Evolutionary conservation across 2,113 vertebrate genomes (phyloP).

Genomic region (Stigmatopora nigra): DNA sequence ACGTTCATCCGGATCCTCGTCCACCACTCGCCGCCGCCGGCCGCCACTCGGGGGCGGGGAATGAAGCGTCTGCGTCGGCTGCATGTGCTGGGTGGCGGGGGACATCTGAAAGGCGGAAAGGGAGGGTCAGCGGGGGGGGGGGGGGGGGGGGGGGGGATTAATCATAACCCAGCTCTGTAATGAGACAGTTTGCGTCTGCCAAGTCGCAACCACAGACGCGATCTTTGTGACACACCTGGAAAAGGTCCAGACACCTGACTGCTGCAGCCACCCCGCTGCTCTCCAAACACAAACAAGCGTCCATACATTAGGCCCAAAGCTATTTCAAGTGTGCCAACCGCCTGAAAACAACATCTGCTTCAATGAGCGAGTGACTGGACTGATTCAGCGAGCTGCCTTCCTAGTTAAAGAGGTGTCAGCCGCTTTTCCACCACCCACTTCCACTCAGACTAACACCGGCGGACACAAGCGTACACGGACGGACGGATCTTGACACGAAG

Average conservation of each 20-base stretch:
- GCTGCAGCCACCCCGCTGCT: constrained; percentile 13
- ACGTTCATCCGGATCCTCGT: constrained; percentile 95
- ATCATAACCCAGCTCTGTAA: constrained; percentile 24
- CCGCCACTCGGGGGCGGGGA: constrained; percentile 85
- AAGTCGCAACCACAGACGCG: constrained; percentile 16
- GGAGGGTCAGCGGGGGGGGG: neutral
- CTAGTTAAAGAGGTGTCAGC: constrained; percentile 71
- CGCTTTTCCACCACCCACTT: constrained; percentile 68
- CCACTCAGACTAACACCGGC: constrained; percentile 57
- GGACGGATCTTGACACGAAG: constrained; percentile 62
- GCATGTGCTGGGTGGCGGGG: constrained; percentile 94
- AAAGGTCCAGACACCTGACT: constrained; percentile 51
- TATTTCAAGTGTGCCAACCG: constrained; percentile 54
- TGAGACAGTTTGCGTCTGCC: constrained; percentile 17
- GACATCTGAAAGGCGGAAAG: constrained; percentile 76
- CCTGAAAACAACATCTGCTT: constrained; percentile 67
- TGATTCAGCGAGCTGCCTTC: constrained; percentile 62
- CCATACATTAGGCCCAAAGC: constrained; percentile 48
- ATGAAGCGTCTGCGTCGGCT: constrained; percentile 92
- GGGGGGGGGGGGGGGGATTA: neutral
- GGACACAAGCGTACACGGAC: constrained; percentile 40
- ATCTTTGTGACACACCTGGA: constrained; percentile 35
- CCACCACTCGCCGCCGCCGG: constrained; percentile 87
- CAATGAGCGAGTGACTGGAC: constrained; percentile 51
- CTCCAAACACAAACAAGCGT: constrained; percentile 42